Percentiles rank a stretch among this genome's conserved stretches.
phyloP scores from a whole-genome alignment of 2,888 invertebrate genomes.

The Panorpa germanica region DNA sequence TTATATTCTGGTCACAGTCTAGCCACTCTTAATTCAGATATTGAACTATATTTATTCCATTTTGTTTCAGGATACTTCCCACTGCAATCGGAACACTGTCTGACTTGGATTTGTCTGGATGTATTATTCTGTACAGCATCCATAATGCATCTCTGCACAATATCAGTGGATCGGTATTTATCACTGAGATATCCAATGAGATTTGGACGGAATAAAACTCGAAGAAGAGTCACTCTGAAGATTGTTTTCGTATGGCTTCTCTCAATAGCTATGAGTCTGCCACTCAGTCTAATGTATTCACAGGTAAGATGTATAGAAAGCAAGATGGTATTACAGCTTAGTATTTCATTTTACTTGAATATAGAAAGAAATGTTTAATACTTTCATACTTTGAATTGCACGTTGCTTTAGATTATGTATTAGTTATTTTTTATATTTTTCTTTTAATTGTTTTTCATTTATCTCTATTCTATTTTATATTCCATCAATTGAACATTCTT shows the following conservation, averaged over 20 bases:
- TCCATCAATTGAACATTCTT: neutral
- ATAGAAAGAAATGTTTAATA: neutral
- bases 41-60: too few relatives aligned
- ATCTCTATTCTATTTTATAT: neutral
- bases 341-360: slow-evolving; percentile 6
- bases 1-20: too few relatives aligned
- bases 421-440: slow-evolving; percentile 6
- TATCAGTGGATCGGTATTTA: slow-evolving; percentile 86
- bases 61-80: slow-evolving; percentile 59
- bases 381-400: neutral
- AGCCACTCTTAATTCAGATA: too few relatives aligned
- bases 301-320: slow-evolving; percentile 46
- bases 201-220: slow-evolving; percentile 76
- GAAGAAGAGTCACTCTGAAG: slow-evolving; percentile 68
- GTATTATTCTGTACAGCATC: slow-evolving; percentile 93
- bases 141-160: slow-evolving; percentile 93
- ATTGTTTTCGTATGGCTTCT: slow-evolving; percentile 88
- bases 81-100: slow-evolving; percentile 64
- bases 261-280: slow-evolving; percentile 81
- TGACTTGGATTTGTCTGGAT: slow-evolving; percentile 89
- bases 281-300: slow-evolving; percentile 74
- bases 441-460: slow-evolving; percentile 5
- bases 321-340: neutral
- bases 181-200: slow-evolving; percentile 86
- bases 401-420: neutral